Conservation (phyloP, 2,888 invertebrate genomes). For the Spodoptera littoralis region DNA sequence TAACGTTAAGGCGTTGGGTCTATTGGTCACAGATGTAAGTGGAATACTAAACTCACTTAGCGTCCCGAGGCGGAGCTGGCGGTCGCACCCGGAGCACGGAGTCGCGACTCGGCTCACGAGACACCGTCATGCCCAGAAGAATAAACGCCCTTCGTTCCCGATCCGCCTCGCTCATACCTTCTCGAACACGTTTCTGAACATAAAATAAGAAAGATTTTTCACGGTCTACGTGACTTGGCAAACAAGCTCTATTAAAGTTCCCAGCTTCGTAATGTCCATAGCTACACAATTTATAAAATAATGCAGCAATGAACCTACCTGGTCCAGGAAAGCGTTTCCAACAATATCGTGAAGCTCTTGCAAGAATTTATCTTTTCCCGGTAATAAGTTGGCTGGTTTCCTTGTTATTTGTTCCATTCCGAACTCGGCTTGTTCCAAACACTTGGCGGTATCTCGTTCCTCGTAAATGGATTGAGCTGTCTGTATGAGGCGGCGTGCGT, state of each 20-base stretch:
- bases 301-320: constrained; percentile 65
- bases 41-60: constrained; percentile 66
- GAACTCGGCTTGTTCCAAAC: constrained; percentile 80
- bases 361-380: constrained; percentile 78
- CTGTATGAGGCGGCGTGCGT: constrained; percentile 75
- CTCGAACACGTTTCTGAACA: constrained; percentile 77
- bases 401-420: constrained; percentile 81
- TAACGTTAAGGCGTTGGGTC: constrained; percentile 7
- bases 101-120: constrained; percentile 81
- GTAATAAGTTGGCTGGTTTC: constrained; percentile 73
- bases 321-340: constrained; percentile 79
- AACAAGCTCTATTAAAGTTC: constrained; percentile 51
- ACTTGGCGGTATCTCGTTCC: constrained; percentile 75
- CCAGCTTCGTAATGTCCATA: constrained; percentile 38
- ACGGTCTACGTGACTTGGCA: constrained; percentile 60
- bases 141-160: constrained; percentile 82
- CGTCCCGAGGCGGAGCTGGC: constrained; percentile 77
- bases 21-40: constrained; percentile 3
- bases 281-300: constrained; percentile 50
- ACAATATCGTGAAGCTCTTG: constrained; percentile 77
- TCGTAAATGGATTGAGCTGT: constrained; percentile 67
- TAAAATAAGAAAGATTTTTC: constrained; percentile 58
- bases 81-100: constrained; percentile 80
- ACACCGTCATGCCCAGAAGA: constrained; percentile 79
- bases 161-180: constrained; percentile 78